Evolutionary conservation across 1,140 invertebrate genomes (phyloP).

Genomic region (Plectrocnemia conspersa): DNA sequence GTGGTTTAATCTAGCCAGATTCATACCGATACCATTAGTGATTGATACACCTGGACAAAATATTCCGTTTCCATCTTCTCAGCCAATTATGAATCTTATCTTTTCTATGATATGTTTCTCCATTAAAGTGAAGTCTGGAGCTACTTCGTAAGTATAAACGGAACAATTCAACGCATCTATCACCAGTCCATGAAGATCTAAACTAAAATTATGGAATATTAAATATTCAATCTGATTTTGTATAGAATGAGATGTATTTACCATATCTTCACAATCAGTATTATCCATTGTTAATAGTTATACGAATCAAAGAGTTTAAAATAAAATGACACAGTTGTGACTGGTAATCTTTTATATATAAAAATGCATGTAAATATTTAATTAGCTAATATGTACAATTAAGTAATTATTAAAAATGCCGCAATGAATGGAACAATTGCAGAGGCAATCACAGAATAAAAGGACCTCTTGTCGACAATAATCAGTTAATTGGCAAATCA

Average conservation of each 20-base stretch:
- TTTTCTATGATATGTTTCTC: constrained; percentile 73
- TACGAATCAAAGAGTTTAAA: too few relatives aligned
- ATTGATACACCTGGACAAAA: constrained; percentile 94
- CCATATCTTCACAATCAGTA: too few relatives aligned
- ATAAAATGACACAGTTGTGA: too few relatives aligned
- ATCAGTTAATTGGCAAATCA: too few relatives aligned
- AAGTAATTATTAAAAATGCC: too few relatives aligned
- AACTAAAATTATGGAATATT: constrained; percentile 46
- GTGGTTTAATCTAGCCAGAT: constrained; percentile 73
- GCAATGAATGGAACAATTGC: too few relatives aligned
- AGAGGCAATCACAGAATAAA: too few relatives aligned
- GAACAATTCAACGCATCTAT: constrained; percentile 82
- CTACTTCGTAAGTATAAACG: constrained; percentile 88
- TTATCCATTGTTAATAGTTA: too few relatives aligned
- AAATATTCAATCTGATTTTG: constrained; percentile 18
- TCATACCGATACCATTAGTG: constrained; percentile 91
- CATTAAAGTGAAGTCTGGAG: constrained; percentile 83
- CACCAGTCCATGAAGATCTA: constrained; percentile 84
- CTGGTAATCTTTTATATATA: too few relatives aligned
- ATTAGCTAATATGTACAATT: too few relatives aligned
- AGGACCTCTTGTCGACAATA: too few relatives aligned
- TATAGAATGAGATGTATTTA: background rate
- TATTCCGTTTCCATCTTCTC: constrained; percentile 81
- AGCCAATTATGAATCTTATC: constrained; percentile 85
- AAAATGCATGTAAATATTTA: too few relatives aligned